Percentiles rank a stretch among this genome's conserved stretches.
Evolutionary conservation across 1,140 invertebrate species (phyloP).

Genomic region (Eubasilissa regina): DNA sequence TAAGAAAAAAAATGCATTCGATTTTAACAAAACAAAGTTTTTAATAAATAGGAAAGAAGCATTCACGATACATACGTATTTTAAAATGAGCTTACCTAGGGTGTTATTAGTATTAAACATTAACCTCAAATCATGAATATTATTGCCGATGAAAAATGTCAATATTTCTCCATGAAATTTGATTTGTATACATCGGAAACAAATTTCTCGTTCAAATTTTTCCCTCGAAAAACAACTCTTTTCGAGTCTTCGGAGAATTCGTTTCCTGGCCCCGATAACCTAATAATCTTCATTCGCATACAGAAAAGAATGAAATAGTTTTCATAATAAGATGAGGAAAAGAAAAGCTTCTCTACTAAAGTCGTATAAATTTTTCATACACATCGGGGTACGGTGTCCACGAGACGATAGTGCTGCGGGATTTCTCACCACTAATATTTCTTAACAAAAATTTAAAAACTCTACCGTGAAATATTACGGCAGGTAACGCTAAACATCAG

Average conservation of each 20-base stretch:
- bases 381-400: constrained; percentile 14
- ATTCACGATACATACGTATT: too few species aligned
- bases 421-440: too few species aligned
- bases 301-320: constrained; percentile 44
- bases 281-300: constrained; percentile 50
- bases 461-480: too few species aligned
- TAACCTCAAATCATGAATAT: background rate
- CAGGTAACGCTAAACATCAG: too few species aligned
- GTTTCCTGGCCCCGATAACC: constrained; percentile 52
- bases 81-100: too few species aligned
- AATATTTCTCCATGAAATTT: background rate
- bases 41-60: too few species aligned
- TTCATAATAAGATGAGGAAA: constrained; percentile 46
- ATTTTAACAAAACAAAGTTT: too few species aligned
- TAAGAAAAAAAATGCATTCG: too few species aligned
- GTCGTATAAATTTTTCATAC: constrained; percentile 22
- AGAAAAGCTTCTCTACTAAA: constrained; percentile 32
- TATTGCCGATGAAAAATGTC: too few species aligned
- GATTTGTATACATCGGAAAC: background rate
- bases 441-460: too few species aligned
- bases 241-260: constrained; percentile 32
- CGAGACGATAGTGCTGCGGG: too few species aligned
- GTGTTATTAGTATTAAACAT: background rate
- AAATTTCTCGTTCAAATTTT: background rate
- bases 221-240: constrained; percentile 5